Evolutionary conservation across 2,113 vertebrate species (phyloP).

Genomic region (Lepus americanus): DNA sequence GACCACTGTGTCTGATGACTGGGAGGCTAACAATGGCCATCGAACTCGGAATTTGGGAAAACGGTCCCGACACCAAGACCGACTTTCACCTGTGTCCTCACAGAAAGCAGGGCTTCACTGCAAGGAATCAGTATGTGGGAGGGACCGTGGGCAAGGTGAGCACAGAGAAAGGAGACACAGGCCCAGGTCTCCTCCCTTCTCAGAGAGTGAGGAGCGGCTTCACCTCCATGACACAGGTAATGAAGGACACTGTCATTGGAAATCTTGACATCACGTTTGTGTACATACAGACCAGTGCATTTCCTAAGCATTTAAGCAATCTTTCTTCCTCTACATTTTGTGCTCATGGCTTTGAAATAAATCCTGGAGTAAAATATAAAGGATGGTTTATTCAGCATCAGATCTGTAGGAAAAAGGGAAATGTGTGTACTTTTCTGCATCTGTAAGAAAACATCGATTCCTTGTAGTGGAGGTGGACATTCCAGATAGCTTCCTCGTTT

Average conservation of each 20-base stretch:
- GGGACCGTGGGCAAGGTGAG: conserved; percentile 77
- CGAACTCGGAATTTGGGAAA: conserved; percentile 35
- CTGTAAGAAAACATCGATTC: neutral
- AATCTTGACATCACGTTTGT: neutral
- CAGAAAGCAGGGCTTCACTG: neutral
- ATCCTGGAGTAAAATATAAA: neutral
- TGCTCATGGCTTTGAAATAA: conserved; percentile 19
- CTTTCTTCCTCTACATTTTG: neutral
- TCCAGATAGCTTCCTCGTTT: neutral
- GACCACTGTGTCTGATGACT: conserved; percentile 77
- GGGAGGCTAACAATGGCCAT: conserved; percentile 48
- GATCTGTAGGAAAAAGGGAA: neutral
- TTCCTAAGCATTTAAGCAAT: conserved; percentile 1
- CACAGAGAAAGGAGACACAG: conserved; percentile 77
- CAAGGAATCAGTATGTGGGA: conserved; percentile 65
- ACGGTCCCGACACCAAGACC: conserved; percentile 58
- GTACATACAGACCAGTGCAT: neutral
- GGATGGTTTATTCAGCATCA: neutral
- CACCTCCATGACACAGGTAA: conserved; percentile 91
- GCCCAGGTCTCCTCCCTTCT: conserved; percentile 76
- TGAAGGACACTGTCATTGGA: neutral
- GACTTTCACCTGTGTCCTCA: conserved; percentile 27
- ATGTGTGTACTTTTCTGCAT: neutral
- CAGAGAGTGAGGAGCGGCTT: conserved; percentile 73
- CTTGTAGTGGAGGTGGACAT: neutral